Evolutionary conservation across 2,113 vertebrate species (phyloP).

Genomic region (Serilophus lunatus): DNA sequence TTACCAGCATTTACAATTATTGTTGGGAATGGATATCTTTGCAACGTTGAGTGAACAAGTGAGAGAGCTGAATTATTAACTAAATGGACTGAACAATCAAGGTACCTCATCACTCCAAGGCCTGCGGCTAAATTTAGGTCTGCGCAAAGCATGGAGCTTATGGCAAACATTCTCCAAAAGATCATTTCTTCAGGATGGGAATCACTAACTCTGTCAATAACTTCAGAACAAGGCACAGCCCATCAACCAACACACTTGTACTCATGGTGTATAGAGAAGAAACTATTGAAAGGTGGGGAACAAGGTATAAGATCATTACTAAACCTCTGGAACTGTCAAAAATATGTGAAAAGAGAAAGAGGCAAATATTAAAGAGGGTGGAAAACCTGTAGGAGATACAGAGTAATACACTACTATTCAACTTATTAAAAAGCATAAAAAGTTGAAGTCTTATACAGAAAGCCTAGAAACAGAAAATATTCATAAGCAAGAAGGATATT

Average conservation of each 20-base stretch:
- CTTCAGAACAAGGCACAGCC: not conserved
- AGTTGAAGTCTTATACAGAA: not conserved
- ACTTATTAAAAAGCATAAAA: not conserved
- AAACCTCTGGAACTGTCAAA: not conserved
- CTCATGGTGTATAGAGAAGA: not conserved
- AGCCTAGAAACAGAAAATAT: not conserved
- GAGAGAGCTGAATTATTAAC: not conserved
- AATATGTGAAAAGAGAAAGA: not conserved
- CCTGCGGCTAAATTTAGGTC: not conserved
- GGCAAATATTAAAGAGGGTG: not conserved
- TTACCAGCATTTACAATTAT: not conserved
- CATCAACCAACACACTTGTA: not conserved
- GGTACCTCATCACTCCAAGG: not conserved
- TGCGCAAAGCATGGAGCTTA: not conserved
- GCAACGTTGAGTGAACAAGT: not conserved
- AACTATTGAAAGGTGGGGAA: not conserved
- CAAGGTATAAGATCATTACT: not conserved
- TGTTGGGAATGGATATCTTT: not conserved
- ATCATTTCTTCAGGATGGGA: not conserved
- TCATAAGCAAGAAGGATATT: not conserved
- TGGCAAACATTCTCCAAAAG: not conserved
- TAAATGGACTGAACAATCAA: not conserved
- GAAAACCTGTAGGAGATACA: not conserved
- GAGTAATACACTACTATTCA: not conserved
- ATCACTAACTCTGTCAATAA: not conserved